These are phyloP conservation scores for Simalia tracyae DNA, from an alignment of 2,797 vertebrate species.

Conservation along the genomic window DNA sequence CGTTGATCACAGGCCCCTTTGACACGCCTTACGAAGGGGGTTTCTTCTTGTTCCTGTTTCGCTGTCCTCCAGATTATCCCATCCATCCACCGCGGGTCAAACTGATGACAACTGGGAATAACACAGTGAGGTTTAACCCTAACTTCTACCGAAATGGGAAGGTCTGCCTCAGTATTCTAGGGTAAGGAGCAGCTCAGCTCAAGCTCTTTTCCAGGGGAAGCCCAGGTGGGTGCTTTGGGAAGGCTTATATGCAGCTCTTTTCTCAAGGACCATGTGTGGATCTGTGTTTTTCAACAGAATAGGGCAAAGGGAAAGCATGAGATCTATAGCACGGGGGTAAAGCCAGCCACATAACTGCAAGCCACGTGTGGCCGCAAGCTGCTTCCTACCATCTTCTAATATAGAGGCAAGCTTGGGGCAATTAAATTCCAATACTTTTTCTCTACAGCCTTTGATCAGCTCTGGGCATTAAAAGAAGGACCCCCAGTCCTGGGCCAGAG, in stretches of 20 bases:
- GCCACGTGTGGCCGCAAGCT: background rate
- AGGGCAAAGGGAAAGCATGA: background rate
- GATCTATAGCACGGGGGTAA: background rate
- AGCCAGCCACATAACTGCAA: background rate
- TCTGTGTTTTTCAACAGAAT: background rate
- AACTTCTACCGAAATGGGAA: slow-evolving; percentile 99
- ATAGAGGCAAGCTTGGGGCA: background rate
- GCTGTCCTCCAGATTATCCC: slow-evolving; percentile 97
- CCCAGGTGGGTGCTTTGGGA: background rate
- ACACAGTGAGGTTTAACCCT: slow-evolving; percentile 98
- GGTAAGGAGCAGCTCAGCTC: slow-evolving; percentile 77
- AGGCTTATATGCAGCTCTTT: background rate
- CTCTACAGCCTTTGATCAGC: background rate
- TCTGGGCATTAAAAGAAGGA: background rate
- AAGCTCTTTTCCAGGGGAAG: background rate
- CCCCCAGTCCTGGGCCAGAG: background rate
- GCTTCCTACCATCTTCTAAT: background rate
- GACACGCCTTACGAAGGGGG: slow-evolving; percentile 98
- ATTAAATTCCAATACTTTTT: background rate
- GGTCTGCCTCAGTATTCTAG: slow-evolving; percentile 98
- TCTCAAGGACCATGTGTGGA: background rate
- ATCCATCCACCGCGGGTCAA: slow-evolving; percentile 98
- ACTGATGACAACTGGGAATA: slow-evolving; percentile 97
- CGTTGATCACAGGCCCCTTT: slow-evolving; percentile 96
- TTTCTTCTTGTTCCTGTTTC: slow-evolving; percentile 98